These are phyloP conservation scores for Encarsia formosa DNA, from an alignment of 2,888 invertebrate genomes.

Conservation along the genomic window DNA sequence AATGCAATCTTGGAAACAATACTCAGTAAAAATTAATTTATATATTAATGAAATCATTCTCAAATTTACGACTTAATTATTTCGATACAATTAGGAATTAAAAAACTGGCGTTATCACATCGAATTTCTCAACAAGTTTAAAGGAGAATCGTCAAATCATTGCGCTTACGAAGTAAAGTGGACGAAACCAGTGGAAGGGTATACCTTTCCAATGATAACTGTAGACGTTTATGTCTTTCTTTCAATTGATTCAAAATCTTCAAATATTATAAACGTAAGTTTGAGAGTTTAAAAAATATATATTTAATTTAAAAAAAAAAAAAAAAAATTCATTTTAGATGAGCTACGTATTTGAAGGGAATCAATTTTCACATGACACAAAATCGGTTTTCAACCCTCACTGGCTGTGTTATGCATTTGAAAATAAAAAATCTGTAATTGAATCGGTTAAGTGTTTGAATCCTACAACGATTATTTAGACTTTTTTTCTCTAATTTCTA, in stretches of 20 bases:
- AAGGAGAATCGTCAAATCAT: constrained; percentile 25
- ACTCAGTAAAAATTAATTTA: no score
- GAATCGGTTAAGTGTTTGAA: no score
- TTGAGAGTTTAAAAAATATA: constrained; percentile 5
- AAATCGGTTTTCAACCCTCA: constrained; percentile 43
- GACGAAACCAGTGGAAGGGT: constrained; percentile 49
- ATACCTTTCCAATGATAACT: constrained; percentile 52
- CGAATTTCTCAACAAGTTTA: constrained; percentile 29
- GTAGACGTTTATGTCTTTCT: constrained; percentile 51
- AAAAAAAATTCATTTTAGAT: constrained; percentile 40
- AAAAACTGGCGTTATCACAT: constrained; percentile 5
- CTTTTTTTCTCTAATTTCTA: no score
- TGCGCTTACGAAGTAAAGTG: constrained; percentile 46
- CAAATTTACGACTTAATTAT: no score
- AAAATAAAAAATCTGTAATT: no score
- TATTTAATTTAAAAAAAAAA: no score
- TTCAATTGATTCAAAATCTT: constrained; percentile 32
- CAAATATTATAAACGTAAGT: constrained; percentile 34
- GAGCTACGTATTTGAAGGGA: constrained; percentile 48
- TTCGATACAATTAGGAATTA: no score
- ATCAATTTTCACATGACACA: constrained; percentile 40
- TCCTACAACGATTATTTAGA: no score
- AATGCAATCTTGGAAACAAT: no score
- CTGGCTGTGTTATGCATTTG: no score
- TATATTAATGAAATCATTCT: no score